These are phyloP conservation scores for Portunus trituberculatus DNA, from an alignment of 1,140 invertebrate species.

Conservation along the genomic window DNA sequence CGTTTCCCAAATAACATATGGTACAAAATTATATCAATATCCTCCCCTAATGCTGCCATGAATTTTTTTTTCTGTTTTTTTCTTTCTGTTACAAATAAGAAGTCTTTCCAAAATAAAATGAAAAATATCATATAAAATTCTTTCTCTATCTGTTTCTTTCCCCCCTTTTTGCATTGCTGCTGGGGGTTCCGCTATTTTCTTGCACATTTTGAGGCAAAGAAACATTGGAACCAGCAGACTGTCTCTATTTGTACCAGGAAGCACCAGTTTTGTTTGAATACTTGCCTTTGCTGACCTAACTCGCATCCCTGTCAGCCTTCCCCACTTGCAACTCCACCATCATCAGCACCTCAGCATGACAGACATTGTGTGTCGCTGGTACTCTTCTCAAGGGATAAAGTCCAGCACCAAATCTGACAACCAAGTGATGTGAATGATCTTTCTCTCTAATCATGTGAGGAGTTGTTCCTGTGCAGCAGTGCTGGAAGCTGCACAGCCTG, in stretches of 20 bases:
- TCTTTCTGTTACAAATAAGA: too few relatives aligned
- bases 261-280: conserved; percentile 21
- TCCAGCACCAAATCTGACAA: too few relatives aligned
- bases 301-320: background rate
- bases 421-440: too few relatives aligned
- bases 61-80: background rate
- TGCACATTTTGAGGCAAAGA: background rate
- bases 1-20: background rate
- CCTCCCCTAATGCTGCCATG: background rate
- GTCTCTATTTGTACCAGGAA: conserved; percentile 1
- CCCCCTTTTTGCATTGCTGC: background rate
- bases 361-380: too few relatives aligned
- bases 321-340: background rate
- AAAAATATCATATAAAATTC: background rate
- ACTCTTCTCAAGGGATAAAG: too few relatives aligned
- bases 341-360: too few relatives aligned
- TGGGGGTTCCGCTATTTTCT: background rate
- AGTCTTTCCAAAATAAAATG: background rate
- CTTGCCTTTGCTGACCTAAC: background rate
- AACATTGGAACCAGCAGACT: background rate
- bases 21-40: background rate
- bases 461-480: too few relatives aligned
- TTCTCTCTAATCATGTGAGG: too few relatives aligned
- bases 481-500: too few relatives aligned
- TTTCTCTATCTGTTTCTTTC: background rate